Conservation (phyloP, 2,797 vertebrate genomes). For the Alosa sapidissima region DNA sequence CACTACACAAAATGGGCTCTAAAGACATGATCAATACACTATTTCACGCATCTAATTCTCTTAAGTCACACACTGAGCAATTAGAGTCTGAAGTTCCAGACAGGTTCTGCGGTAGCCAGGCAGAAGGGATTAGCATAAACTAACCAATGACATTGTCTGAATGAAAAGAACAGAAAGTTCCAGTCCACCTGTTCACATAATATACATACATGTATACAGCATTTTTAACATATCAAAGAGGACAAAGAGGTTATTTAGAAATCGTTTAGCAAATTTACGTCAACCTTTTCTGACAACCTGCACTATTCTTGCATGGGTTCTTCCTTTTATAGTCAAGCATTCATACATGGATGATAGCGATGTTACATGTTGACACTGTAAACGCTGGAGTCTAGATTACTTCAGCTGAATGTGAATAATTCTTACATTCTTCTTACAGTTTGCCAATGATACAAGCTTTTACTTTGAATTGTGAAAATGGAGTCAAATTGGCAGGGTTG, state of each 20-base stretch:
- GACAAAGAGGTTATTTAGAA: neutral
- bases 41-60: conserved; percentile 24
- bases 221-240: neutral
- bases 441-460: neutral
- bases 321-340: neutral
- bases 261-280: too few species aligned
- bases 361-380: neutral
- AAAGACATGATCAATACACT: conserved; percentile 19
- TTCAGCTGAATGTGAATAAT: neutral
- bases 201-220: neutral
- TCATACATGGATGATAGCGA: neutral
- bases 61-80: conserved; percentile 15
- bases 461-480: neutral
- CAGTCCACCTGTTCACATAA: neutral
- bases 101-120: neutral
- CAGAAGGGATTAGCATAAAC: neutral
- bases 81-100: neutral
- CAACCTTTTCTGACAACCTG: neutral
- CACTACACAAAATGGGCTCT: neutral
- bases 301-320: neutral
- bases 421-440: neutral
- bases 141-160: conserved; percentile 11
- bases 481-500: neutral
- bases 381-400: neutral
- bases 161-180: neutral